Percentiles rank a stretch among this genome's conserved stretches.
Evolutionary conservation across 2,797 vertebrate genomes (phyloP).

Genomic region (Phrynocephalus guinanensis): DNA sequence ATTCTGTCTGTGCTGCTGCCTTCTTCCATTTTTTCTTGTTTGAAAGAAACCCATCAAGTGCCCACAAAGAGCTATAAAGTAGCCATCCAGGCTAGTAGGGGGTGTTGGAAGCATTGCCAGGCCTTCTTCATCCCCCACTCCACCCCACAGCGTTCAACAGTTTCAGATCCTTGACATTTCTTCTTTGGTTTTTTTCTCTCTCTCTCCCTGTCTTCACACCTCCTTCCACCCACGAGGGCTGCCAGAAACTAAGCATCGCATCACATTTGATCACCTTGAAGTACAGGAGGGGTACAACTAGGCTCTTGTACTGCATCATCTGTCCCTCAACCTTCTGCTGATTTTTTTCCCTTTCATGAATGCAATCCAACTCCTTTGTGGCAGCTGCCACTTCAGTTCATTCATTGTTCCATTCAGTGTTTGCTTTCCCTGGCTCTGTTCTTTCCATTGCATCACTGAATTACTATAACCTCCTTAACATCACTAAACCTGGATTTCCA

Average conservation of each 20-base stretch:
- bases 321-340: not conserved
- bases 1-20: not conserved
- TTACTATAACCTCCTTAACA: not conserved
- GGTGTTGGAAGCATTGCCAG: not conserved
- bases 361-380: not conserved
- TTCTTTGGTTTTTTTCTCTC: not conserved
- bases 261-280: not conserved
- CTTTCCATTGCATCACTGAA: not conserved
- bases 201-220: not conserved
- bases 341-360: not conserved
- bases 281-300: not conserved
- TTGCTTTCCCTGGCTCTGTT: not conserved
- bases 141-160: too few species aligned
- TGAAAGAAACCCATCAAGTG: not conserved
- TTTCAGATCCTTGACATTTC: not conserved
- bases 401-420: not conserved
- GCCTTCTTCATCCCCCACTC: not conserved
- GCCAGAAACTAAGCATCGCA: not conserved
- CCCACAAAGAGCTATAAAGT: not conserved
- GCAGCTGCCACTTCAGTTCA: not conserved
- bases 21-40: not conserved
- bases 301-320: not conserved
- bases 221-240: not conserved
- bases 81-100: not conserved
- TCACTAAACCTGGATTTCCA: not conserved